These are phyloP conservation scores for Lucifuga dentata DNA, from an alignment of 2,113 vertebrate genomes.

Conservation along the genomic window DNA sequence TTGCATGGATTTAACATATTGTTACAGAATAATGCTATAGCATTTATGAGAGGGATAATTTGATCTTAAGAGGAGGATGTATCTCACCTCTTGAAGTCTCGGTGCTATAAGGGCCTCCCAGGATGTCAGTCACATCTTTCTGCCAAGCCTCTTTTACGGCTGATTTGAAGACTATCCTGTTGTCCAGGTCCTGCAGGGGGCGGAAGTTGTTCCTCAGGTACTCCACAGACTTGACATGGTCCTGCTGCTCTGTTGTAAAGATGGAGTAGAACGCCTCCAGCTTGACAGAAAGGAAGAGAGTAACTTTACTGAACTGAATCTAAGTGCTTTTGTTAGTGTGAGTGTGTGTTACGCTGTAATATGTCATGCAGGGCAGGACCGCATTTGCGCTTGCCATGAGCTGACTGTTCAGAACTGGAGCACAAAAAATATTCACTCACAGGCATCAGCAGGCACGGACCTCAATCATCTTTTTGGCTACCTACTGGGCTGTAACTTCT, in stretches of 20 bases:
- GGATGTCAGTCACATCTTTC: slow-evolving; percentile 87
- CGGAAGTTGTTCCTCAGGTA: slow-evolving; percentile 98
- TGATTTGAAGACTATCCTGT: slow-evolving; percentile 91
- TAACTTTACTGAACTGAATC: slow-evolving; percentile 32
- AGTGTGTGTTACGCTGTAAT: slow-evolving; percentile 26
- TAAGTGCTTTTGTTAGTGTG: background rate
- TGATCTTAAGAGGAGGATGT: background rate
- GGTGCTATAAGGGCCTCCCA: slow-evolving; percentile 88
- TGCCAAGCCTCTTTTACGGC: slow-evolving; percentile 94
- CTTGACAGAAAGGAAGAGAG: slow-evolving; percentile 72
- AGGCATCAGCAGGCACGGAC: slow-evolving; percentile 48
- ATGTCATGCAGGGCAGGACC: slow-evolving; percentile 46
- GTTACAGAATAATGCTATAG: background rate
- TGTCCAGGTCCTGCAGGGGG: slow-evolving; percentile 88
- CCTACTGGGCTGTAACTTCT: slow-evolving; percentile 73
- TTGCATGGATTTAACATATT: slow-evolving; percentile 5
- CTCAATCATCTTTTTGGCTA: slow-evolving; percentile 66
- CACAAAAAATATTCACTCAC: slow-evolving; percentile 58
- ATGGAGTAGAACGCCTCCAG: slow-evolving; percentile 99
- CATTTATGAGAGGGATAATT: background rate
- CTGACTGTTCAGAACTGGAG: slow-evolving; percentile 57
- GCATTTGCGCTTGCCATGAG: slow-evolving; percentile 50
- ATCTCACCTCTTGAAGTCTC: slow-evolving; percentile 93
- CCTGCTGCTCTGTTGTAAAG: slow-evolving; percentile 98
- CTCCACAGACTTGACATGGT: slow-evolving; percentile 98